A percentile compares a stretch with the other conserved stretches of the same genome.
Conservation (phyloP, 2,888 invertebrate genomes). For the Troilus luridus region DNA sequence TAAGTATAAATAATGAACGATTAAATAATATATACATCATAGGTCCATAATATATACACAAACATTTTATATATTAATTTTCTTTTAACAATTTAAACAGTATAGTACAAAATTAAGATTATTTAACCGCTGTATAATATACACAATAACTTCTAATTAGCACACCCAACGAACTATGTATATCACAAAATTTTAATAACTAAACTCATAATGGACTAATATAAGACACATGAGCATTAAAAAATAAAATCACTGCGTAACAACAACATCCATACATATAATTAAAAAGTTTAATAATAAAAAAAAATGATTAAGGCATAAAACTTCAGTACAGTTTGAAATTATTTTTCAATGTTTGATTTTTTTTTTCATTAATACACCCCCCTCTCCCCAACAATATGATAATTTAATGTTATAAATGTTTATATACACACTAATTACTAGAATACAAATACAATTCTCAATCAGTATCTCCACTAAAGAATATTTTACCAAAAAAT, state of each 20-base stretch:
- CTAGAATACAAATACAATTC: slow-evolving; percentile 22
- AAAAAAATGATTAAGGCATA: slow-evolving; percentile 52
- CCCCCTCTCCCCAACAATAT: background rate
- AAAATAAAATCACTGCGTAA: background rate
- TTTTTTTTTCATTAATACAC: background rate
- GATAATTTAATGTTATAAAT: slow-evolving; percentile 4
- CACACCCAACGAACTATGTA: slow-evolving; percentile 18
- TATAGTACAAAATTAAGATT: slow-evolving; percentile 46
- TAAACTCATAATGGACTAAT: slow-evolving; percentile 25
- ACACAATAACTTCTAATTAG: slow-evolving; percentile 4
- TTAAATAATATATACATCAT: slow-evolving; percentile 34
- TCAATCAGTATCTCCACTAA: slow-evolving; percentile 8
- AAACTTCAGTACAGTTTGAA: slow-evolving; percentile 32
- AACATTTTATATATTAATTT: slow-evolving; percentile 34
- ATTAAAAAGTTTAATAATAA: background rate
- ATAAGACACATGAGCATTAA: slow-evolving; percentile 28
- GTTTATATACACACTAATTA: slow-evolving; percentile 15
- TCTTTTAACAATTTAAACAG: slow-evolving; percentile 34
- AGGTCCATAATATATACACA: slow-evolving; percentile 39
- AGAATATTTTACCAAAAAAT: slow-evolving; percentile 4
- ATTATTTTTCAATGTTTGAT: slow-evolving; percentile 26
- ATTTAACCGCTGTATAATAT: slow-evolving; percentile 23
- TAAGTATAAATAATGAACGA: slow-evolving; percentile 39
- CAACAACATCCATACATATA: background rate
- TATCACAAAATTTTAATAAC: slow-evolving; percentile 37